Percentiles rank a stretch among this genome's conserved stretches.
These are phyloP conservation scores for Halisarca cf. caerulea DNA, from an alignment of 37 sponge, comb jelly and placozoan genomes.

Conservation along the genomic window DNA sequence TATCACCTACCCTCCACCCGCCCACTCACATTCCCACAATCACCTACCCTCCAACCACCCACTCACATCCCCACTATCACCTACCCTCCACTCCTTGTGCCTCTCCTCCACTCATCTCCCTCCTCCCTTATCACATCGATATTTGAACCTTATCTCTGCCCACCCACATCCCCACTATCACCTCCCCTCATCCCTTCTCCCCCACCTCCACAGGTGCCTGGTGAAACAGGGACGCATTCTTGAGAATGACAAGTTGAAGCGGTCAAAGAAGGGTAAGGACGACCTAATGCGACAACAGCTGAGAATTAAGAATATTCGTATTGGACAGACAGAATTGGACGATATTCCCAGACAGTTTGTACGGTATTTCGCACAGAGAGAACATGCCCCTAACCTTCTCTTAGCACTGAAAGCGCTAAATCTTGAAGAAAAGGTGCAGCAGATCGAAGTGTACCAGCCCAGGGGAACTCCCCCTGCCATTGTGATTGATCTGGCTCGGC, in stretches of 20 bases:
- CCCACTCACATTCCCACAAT: too few relatives aligned
- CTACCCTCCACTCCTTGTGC: too few relatives aligned
- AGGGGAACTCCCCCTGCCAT: not conserved
- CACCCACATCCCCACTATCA: not conserved
- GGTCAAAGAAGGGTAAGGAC: not conserved
- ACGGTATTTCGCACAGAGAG: not conserved
- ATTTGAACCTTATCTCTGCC: too few relatives aligned
- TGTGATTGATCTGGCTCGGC: not conserved
- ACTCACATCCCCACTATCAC: too few relatives aligned
- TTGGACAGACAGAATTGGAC: constrained; percentile 12
- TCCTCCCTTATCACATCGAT: too few relatives aligned
- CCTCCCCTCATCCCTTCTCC: not conserved
- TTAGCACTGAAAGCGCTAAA: constrained; percentile 4
- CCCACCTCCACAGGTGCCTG: too few relatives aligned
- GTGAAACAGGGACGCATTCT: not conserved
- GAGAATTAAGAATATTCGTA: not conserved
- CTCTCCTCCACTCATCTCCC: not conserved
- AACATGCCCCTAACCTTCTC: not conserved
- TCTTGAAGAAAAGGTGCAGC: not conserved
- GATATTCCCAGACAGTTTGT: constrained; percentile 9
- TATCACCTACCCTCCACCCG: too few relatives aligned
- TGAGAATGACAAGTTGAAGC: not conserved
- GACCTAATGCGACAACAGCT: not conserved
- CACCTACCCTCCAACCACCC: too few relatives aligned
- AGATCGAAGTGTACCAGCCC: not conserved